phyloP scores from a whole-genome alignment of 2,113 vertebrate species.

The Dasyurus viverrinus region DNA sequence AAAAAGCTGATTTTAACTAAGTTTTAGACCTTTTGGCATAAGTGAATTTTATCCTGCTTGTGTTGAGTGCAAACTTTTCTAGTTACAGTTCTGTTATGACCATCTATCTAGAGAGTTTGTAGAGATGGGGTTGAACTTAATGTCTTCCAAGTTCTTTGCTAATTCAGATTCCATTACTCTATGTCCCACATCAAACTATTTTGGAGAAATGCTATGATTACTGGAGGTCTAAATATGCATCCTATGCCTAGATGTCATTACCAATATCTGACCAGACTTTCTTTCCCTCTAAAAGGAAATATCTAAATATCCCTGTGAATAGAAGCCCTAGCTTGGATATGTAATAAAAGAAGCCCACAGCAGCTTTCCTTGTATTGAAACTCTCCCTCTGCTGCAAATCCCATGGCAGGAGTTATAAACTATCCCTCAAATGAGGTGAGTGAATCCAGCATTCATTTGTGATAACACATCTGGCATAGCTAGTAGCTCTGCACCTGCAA shows the following conservation, averaged over 20 bases:
- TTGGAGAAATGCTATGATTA: background rate
- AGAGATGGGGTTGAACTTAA: background rate
- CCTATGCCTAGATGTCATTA: background rate
- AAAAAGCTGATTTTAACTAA: background rate
- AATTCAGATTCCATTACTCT: background rate
- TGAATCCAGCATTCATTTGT: background rate
- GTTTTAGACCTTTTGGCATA: background rate
- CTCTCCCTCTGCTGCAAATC: background rate
- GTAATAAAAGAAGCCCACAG: background rate
- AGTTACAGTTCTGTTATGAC: background rate
- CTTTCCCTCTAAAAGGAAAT: background rate
- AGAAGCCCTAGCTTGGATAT: background rate
- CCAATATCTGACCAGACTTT: background rate
- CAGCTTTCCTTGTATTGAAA: background rate
- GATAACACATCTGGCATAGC: conserved; percentile 9
- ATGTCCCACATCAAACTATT: background rate
- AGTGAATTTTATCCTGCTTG: background rate
- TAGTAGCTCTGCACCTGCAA: conserved; percentile 17
- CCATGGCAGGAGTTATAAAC: background rate
- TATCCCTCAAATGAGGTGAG: background rate
- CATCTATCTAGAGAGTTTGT: background rate
- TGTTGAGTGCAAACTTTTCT: background rate
- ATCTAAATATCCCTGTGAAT: background rate
- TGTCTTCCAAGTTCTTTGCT: background rate
- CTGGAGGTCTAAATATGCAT: background rate